Conservation (phyloP, 1,140 invertebrate genomes). For the Drosophila kanapiae region DNA sequence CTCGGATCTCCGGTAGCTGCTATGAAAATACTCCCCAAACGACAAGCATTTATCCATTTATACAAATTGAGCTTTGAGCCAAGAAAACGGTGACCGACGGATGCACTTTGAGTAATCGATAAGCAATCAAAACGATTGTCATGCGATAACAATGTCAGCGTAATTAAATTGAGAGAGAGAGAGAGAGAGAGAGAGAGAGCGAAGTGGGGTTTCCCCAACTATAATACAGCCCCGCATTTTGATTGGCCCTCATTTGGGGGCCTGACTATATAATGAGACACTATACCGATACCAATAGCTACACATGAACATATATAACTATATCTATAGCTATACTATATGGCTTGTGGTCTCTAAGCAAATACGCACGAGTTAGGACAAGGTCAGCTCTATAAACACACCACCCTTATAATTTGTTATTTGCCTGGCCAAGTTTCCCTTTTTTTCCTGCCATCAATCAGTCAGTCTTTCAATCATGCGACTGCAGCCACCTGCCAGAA, state of each 20-base stretch:
- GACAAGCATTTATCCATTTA: constrained; percentile 28
- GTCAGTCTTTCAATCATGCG: constrained; percentile 44
- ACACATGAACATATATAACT: background rate
- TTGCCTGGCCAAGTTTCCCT: constrained; percentile 26
- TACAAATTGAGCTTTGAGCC: constrained; percentile 24
- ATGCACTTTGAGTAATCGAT: constrained; percentile 62
- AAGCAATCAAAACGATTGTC: constrained; percentile 40
- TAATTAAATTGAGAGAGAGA: constrained; percentile 11
- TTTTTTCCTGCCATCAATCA: constrained; percentile 31
- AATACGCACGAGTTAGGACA: constrained; percentile 32
- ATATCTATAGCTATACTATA: constrained; percentile 4
- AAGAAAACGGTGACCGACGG: constrained; percentile 10
- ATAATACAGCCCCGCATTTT: constrained; percentile 31
- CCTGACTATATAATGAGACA: constrained; percentile 39
- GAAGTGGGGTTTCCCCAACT: constrained; percentile 2
- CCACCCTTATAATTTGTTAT: background rate
- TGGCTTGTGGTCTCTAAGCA: constrained; percentile 21
- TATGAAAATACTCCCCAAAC: constrained; percentile 8
- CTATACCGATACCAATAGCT: background rate
- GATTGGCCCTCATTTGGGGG: constrained; percentile 72
- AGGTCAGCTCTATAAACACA: constrained; percentile 3
- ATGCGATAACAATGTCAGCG: constrained; percentile 14
- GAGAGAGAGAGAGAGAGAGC: background rate
- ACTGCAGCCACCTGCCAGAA: constrained; percentile 30
- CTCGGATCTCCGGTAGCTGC: background rate